A percentile compares a stretch with the other conserved stretches of the same genome.
Conservation (phyloP, 2,888 invertebrate species). For the Ichneumon xanthorius region DNA sequence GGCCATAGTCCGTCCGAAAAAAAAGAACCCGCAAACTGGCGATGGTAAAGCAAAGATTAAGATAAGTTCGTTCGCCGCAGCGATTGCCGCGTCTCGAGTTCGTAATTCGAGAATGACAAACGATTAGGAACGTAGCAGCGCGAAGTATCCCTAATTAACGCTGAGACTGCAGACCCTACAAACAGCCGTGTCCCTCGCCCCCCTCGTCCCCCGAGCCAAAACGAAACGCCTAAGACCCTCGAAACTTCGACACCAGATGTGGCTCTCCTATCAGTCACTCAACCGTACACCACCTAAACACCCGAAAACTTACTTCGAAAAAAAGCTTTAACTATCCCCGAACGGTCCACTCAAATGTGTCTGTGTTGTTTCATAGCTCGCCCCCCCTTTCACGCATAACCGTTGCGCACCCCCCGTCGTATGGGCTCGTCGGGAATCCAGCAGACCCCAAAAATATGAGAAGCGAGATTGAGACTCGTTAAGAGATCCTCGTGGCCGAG, state of each 20-base stretch:
- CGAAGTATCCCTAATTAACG: conserved; percentile 60
- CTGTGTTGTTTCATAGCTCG: conserved; percentile 62
- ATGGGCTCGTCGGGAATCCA: not conserved
- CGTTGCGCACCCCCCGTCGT: conserved; percentile 10
- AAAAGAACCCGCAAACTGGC: not conserved
- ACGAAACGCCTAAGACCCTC: conserved; percentile 52
- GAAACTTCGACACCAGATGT: conserved; percentile 51
- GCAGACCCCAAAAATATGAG: conserved; percentile 7
- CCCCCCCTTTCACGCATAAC: conserved; percentile 51
- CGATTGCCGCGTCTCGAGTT: conserved; percentile 17
- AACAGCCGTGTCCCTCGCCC: conserved; percentile 21
- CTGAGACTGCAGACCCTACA: conserved; percentile 28
- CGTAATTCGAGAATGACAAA: conserved; percentile 59
- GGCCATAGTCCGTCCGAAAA: not conserved
- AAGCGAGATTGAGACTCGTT: conserved; percentile 34
- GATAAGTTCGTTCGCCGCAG: conserved; percentile 14
- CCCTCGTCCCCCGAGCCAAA: conserved; percentile 33
- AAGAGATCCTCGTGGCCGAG: conserved; percentile 25
- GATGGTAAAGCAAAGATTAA: not conserved
- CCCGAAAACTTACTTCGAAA: not conserved
- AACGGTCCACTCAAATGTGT: conserved; percentile 22
- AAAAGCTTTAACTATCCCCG: conserved; percentile 27
- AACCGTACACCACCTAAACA: conserved; percentile 47
- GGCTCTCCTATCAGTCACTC: conserved; percentile 56
- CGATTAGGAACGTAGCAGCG: conserved; percentile 22